Percentiles rank a stretch among this genome's conserved stretches.
Conservation (phyloP, 2,888 invertebrate genomes). For the Halictus ligatus region DNA sequence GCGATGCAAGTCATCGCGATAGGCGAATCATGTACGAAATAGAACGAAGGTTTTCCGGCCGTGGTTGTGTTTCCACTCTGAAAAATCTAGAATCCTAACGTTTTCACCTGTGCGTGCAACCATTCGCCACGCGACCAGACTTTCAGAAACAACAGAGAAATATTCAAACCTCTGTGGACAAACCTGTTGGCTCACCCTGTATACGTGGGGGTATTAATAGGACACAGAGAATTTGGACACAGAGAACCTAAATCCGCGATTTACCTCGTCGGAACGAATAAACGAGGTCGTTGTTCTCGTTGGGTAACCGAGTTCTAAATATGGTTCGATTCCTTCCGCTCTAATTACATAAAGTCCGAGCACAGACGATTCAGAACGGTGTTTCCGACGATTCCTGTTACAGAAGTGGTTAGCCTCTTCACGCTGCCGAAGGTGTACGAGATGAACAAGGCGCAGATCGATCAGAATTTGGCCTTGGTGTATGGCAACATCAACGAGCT, state of each 20-base stretch:
- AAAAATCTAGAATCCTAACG: not conserved
- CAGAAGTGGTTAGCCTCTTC: conserved; percentile 96
- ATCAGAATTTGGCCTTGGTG: conserved; percentile 95
- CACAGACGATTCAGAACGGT: not conserved
- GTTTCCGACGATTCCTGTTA: conserved; percentile 77
- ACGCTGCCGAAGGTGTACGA: conserved; percentile 98
- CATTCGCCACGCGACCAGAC: too few species aligned
- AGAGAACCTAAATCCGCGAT: conserved; percentile 21
- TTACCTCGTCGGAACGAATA: conserved; percentile 26
- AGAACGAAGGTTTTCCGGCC: not conserved
- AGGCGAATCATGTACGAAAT: not conserved
- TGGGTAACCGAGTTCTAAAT: conserved; percentile 6
- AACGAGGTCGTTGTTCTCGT: conserved; percentile 42
- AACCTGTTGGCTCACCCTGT: not conserved
- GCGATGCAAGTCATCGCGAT: not conserved
- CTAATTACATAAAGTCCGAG: not conserved
- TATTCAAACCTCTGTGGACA: not conserved
- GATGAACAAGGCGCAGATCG: conserved; percentile 96
- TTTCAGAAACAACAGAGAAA: not conserved
- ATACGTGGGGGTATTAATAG: conserved; percentile 38
- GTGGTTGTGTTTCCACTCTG: not conserved
- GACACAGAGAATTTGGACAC: not conserved
- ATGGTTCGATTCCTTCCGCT: conserved; percentile 8
- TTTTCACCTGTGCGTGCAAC: not conserved
- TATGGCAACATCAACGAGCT: conserved; percentile 95